Conservation (phyloP, 2,113 vertebrate species). For the Atlantisia rogersi region DNA sequence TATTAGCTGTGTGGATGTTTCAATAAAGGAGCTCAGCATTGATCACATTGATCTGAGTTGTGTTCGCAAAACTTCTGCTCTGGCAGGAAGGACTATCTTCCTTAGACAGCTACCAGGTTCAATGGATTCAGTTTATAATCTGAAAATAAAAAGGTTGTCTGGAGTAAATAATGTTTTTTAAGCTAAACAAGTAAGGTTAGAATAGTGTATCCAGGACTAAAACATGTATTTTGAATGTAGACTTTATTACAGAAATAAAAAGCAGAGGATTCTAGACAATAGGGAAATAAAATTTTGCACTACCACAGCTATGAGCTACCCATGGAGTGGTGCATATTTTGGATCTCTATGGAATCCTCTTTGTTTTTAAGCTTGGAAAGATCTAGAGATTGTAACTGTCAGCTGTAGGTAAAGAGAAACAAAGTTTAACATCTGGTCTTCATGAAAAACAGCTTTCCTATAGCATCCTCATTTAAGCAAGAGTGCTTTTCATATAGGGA, state of each 20-base stretch:
- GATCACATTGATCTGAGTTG: no score
- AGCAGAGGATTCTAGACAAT: not conserved
- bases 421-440: not conserved
- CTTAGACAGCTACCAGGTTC: not conserved
- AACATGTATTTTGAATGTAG: not conserved
- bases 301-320: not conserved
- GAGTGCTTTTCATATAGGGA: not conserved
- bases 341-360: not conserved
- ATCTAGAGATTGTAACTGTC: not conserved
- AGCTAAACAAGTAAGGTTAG: not conserved
- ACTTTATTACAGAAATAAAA: not conserved
- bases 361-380: not conserved
- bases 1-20: no score
- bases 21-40: no score
- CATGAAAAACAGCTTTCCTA: not conserved
- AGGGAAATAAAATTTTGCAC: not conserved
- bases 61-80: no score
- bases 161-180: not conserved
- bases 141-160: not conserved
- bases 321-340: not conserved
- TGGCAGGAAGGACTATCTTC: not conserved
- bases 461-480: not conserved
- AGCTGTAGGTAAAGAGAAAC: not conserved
- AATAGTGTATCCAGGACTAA: not conserved
- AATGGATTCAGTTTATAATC: not conserved